Evolutionary conservation across 2,888 invertebrate species (phyloP), one percentile per base, ranked within the genome.

Genomic region (Cremastinae sp.): DNA sequence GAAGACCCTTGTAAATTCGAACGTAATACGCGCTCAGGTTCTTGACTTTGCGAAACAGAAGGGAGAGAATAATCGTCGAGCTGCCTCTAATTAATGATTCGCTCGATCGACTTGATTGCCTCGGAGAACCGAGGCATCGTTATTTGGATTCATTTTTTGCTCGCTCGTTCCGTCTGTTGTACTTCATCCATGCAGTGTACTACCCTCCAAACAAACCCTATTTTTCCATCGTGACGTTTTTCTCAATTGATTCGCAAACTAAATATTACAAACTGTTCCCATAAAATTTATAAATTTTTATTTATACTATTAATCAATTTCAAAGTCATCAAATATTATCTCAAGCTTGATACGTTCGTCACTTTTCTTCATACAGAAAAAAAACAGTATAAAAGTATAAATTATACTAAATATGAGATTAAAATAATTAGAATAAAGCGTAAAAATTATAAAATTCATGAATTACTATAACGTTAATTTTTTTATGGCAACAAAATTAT

Each of bases 31-130:
- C 69, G 78, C 74, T 12, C 41, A 75, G 71, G 68, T 66, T 74
- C 66, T 59, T 72, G 49, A 53, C 71, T 64, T 38, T 62, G 59
- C 72, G 62, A 45, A 45, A 70, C 69, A 65, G 59, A 78, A 80
- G 82, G 78, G 76, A 43, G 64, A 41, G 75, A 66, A 75, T 78
- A 75, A 82, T 79, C 79, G 81, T 83, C 82, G 78, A 84, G 84
- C 80, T 82, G 82, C 82, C 85, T 84, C 82, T 86, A 86, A 86
- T 86, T 86, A 85, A 84, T 83, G 81, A 83, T 82, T 83, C 64
- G 69, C 38, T 53, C 73, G 72, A 72, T 76, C 69, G 72, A 72
- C 72, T 76, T 53, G 83, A 86, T 85, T 84, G 85, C 84, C 5
- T 28, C 80, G 80, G 79, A 64, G 74, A 72, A 47, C 76, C 74